Evolutionary conservation across 2,888 invertebrate genomes (phyloP), one percentile per base, ranked within the genome.

Genomic region (Merodon equestris): DNA sequence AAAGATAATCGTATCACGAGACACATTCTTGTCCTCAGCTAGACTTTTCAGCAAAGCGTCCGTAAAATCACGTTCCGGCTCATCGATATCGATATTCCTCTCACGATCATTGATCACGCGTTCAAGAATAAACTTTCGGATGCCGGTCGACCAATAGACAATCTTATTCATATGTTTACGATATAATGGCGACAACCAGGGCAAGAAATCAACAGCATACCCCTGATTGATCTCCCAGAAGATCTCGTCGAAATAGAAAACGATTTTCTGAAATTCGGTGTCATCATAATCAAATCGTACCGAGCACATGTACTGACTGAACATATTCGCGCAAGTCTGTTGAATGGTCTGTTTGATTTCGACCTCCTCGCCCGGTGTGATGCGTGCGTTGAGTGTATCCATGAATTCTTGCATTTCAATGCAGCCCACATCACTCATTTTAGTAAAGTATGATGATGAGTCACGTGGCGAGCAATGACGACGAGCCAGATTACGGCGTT

Each of bases 221-320:
- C 96, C 96, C 84, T 95, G 95, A 87, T 96, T 97, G 81, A 97
- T 96, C 85, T 96, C 96, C 94, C 95, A 96, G 89, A 97, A 97
- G 57, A 97, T 95, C 83, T 94, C 93, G 84, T 96, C 96, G 86
- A 96, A 96, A 68, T 91, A 91, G 18, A 92, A 90, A 0, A 95
- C 94, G 5, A 94, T 91, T 67, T 90, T 90, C 53, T 90, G 89
- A 89, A 96, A 96, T 14, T 92, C 92, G 0, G 84, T 67, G 82
- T 96, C 94, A 12, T 92, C 90, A 64, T 93, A 92, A 44, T 92
- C 91, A 84, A 95, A 95, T 1, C 94, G 90, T 0, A 92, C 91
- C n/a, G 93, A 94, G 88, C 96, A 96, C 94, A 97, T 96, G 89
- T 96, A 96, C 81, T 94, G 92, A 3, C 92, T 91, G 87, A 97